Base-by-base conservation (phyloP, 2,888 invertebrate species). In the Polyommatus iphigenia region DNA sequence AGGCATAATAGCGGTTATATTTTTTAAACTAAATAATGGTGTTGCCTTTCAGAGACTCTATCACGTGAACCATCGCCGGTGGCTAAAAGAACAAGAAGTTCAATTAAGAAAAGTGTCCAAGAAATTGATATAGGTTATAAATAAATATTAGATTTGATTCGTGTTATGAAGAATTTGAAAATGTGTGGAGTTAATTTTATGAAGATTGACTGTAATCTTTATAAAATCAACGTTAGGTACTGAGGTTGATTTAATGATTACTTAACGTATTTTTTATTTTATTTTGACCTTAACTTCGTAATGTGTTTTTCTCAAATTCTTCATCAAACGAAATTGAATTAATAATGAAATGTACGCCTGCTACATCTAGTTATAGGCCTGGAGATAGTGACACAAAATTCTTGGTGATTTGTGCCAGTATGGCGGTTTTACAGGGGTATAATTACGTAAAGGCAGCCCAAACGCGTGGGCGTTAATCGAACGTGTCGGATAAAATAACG, bases 11-110 rank as follows among this genome's bases (percentile, higher is more conserved):
- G 62, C 24, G 62, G 6, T 29, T 20, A 24, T 24, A 24, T 24
- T 29, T 5, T 29, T 67, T 6, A 29, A 29, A 32, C 2, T 36
- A 1, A 36, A 32, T 32, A 32, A 32, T 15, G 15, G 13, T 29
- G 6, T 29, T 15, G 15, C 67, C 67, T 77, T 78, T 32, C 71
- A 82, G 82, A 81, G 41, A 78, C 71, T 10, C 77, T 79, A 0
- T 79, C 81, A 1, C 80, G 81, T 1, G 71, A 73, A 59, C 78
- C 7, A 3, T 87, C 88, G 0, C 88, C 88, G 0, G 86, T 88
- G 0, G 89, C 89, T 1, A 86, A 81, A 78, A 82, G 88, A 73
- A 88, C 88, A 0, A 83, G 88, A 36, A 88, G 86, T 79, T 84
- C 85, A 8, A 77, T 80, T 10, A 87, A 85, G 79, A 86, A 84